Evolutionary conservation across 2,888 invertebrate species (phyloP), one percentile per base, ranked within the genome.

Genomic region (Noctuana brunneofusca): DNA sequence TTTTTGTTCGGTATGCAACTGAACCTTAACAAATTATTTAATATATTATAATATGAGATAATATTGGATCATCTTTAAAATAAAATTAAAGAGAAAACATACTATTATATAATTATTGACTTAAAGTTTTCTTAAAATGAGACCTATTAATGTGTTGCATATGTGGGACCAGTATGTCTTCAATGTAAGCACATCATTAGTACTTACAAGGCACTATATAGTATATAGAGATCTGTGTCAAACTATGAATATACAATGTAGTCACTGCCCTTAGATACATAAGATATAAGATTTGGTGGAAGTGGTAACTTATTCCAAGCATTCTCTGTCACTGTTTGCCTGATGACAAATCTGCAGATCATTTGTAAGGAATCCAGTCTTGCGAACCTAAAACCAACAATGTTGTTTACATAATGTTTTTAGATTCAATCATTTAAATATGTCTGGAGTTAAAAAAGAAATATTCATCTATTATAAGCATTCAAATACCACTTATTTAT

Each of bases 261-360:
- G 73, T 92, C 92, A 81, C 89, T 92, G 68, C 91, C 91, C 66
- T 74, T 75, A 64, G 87, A 83, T 57, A 91, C 80, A 78, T 89
- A 91, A 63, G 75, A 75, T 75, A 89, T 87, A 69, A 93, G 81
- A 71, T 90, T 90, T 74, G 87, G 86, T 62, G 93, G 93, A 71
- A 96, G 86, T 66, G 95, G 95, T 75, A 96, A 89, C 75, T 93
- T 93, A 71, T 93, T 93, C 84, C 95, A 94, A 75, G 94, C 93
- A 80, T 94, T 94, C 68, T 93, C 89, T 69, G 94, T 86, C 53
- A 94, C 95, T 70, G 93, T 93, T 82, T 95, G 94, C 69, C 95
- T 90, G 71, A 96, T 95, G 27, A 95, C 94, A 90, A 95, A 95
- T 73, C 95, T 93, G 82, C 95, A 95, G 71, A 95, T 92, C 89